phyloP scores from a whole-genome alignment of 2,797 vertebrate species.

The Cyprinella venusta region DNA sequence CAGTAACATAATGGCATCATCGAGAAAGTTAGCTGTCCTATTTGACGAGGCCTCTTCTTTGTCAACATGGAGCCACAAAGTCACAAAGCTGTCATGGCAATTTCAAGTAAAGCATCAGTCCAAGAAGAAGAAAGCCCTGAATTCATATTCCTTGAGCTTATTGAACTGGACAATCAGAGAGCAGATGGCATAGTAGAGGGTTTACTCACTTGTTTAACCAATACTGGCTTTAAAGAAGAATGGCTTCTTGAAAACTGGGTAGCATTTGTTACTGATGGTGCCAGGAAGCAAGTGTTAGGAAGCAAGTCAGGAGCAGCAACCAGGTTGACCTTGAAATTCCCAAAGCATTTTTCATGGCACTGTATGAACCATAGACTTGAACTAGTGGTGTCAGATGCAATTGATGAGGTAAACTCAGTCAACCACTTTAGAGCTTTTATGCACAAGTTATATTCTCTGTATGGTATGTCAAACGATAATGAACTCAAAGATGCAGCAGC shows the following conservation, averaged over 20 bases:
- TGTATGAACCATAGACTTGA: background rate
- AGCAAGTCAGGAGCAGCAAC: background rate
- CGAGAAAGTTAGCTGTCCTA: too few relatives aligned
- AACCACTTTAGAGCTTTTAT: background rate
- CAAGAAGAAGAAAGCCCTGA: slow-evolving; percentile 18
- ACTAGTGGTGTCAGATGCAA: background rate
- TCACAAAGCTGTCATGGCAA: too few relatives aligned
- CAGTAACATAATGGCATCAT: too few relatives aligned
- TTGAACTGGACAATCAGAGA: background rate
- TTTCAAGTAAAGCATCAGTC: background rate
- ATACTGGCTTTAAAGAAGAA: too few relatives aligned
- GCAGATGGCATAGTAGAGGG: background rate
- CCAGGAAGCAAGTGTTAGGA: too few relatives aligned
- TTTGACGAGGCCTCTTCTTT: too few relatives aligned
- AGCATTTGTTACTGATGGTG: background rate
- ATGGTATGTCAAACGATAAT: slow-evolving; percentile 6
- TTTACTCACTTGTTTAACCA: background rate
- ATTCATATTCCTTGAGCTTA: background rate
- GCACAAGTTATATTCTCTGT: slow-evolving; percentile 15
- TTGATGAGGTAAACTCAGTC: background rate
- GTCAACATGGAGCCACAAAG: too few relatives aligned
- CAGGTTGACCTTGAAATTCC: background rate
- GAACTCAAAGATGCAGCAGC: background rate
- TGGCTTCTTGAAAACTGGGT: background rate
- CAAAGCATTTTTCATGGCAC: background rate